These are phyloP conservation scores for Cyclophora albipunctata DNA, from an alignment of 2,888 invertebrate genomes.

Conservation along the genomic window DNA sequence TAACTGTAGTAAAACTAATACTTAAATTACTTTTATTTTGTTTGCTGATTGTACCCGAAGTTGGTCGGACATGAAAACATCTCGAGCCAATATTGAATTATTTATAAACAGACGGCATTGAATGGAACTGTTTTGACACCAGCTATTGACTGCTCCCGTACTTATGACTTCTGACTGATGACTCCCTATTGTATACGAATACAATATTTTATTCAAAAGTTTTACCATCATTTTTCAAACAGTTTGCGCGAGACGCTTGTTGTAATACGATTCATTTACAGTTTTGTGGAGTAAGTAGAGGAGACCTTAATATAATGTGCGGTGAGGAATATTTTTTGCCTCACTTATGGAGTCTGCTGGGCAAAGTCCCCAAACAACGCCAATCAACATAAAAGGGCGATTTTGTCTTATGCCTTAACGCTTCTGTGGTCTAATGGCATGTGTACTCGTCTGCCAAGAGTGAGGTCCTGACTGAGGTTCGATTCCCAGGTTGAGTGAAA, in stretches of 20 bases:
- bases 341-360: too few species aligned
- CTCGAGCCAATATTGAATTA: slow-evolving; percentile 60
- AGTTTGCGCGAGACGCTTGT: slow-evolving; percentile 4
- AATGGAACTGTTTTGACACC: slow-evolving; percentile 63
- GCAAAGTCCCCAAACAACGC: too few species aligned
- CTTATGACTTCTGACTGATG: slow-evolving; percentile 67
- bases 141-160: slow-evolving; percentile 62
- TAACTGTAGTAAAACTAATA: slow-evolving; percentile 5
- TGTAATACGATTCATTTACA: too few species aligned
- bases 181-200: slow-evolving; percentile 42
- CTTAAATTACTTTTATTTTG: slow-evolving; percentile 6
- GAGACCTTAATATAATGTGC: too few species aligned
- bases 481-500: too few species aligned
- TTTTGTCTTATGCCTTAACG: too few species aligned
- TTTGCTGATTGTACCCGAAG: slow-evolving; percentile 24
- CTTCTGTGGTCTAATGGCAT: too few species aligned
- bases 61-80: slow-evolving; percentile 30
- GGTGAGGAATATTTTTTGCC: too few species aligned
- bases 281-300: too few species aligned
- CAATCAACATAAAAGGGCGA: too few species aligned
- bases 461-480: too few species aligned
- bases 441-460: too few species aligned
- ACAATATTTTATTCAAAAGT: slow-evolving; percentile 30
- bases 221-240: slow-evolving; percentile 28
- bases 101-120: slow-evolving; percentile 59